Base-by-base conservation (phyloP, 2,888 invertebrate genomes). In the Dicyrtomina minuta region DNA sequence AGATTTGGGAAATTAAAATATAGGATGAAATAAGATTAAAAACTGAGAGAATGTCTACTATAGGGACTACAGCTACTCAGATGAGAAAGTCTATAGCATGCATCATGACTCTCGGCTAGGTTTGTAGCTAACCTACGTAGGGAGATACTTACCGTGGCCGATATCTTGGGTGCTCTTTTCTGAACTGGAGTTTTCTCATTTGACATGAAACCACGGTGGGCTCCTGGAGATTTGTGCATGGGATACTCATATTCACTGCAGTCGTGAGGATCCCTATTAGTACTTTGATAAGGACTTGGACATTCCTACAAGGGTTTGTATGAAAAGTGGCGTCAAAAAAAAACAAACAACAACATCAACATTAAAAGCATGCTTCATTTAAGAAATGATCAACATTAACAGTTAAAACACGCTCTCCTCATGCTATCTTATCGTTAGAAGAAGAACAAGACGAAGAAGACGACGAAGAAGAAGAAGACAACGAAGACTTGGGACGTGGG, bases 211-310 rank as follows among this genome's bases (percentile, higher is more conserved):
- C 46, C 68, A 33, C 49, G 41, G 51, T 49, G 26, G 51, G 44
- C 68, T 61, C 68, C 68, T 33, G 68, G 27, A 39, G 68, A 68
- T 68, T 68, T 68, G 33, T 68, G 60, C 39, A 49, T 68, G 20
- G 68, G 33, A 22, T 60, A 68, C 61, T 68, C 68, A 61, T 61
- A 68, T 27, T 68, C 68, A 58, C 58, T 59, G 44, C 67, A 43
- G 46, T 60, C 68, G 61, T 68, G 27, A 39, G 55, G 60, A 68
- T 68, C 68, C 41, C 68, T 68, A 61, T 51, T 68, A 51, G 58
- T 58, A 27, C 59, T 68, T 61, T 68, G 68, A 58, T 60, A 68
- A 39, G 68, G 68, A 43, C 60, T 60, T 53, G 68, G 61, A 41
- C 68, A 68, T 60, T 68, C 68, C 68, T 68, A 68, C 68, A 61